These are phyloP conservation scores for Chrysopilus asiliformis DNA, from an alignment of 2,888 invertebrate genomes.

Conservation along the genomic window DNA sequence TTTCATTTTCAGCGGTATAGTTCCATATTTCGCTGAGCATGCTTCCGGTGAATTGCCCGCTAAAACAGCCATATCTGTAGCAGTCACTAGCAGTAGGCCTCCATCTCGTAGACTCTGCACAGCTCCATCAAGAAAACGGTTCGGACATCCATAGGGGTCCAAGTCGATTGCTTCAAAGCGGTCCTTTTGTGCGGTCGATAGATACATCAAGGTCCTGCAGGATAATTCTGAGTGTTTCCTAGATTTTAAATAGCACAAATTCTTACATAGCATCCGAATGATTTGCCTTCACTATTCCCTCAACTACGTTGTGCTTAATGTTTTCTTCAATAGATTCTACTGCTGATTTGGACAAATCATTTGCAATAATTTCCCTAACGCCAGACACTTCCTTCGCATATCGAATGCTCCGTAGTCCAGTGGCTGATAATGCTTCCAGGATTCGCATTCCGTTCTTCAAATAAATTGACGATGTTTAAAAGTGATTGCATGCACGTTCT, in stretches of 20 bases:
- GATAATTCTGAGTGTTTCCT: slow-evolving; percentile 1
- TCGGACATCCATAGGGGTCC: slow-evolving; percentile 95
- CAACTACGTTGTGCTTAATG: slow-evolving; percentile 59
- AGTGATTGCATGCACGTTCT: slow-evolving; percentile 1
- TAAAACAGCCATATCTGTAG: slow-evolving; percentile 92
- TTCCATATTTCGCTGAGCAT: slow-evolving; percentile 87
- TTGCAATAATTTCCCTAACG: slow-evolving; percentile 72
- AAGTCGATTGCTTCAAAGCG: slow-evolving; percentile 85
- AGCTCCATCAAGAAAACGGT: slow-evolving; percentile 80
- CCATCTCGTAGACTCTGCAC: slow-evolving; percentile 68
- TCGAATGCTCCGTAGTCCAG: slow-evolving; percentile 87
- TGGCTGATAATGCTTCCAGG: slow-evolving; percentile 90
- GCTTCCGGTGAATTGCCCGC: slow-evolving; percentile 94
- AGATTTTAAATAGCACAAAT: not conserved
- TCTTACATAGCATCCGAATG: slow-evolving; percentile 80
- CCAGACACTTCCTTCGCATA: slow-evolving; percentile 89
- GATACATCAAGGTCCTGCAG: slow-evolving; percentile 71
- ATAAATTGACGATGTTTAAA: not conserved
- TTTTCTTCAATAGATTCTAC: slow-evolving; percentile 78
- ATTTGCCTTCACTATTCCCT: slow-evolving; percentile 56
- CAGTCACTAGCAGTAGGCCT: slow-evolving; percentile 85
- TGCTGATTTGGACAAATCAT: slow-evolving; percentile 76
- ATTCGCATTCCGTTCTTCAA: slow-evolving; percentile 38
- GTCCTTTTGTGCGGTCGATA: slow-evolving; percentile 47
- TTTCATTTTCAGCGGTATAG: slow-evolving; percentile 70